Evolutionary conservation across 2,888 invertebrate species (phyloP).

Genomic region (Diaphora mendica): DNA sequence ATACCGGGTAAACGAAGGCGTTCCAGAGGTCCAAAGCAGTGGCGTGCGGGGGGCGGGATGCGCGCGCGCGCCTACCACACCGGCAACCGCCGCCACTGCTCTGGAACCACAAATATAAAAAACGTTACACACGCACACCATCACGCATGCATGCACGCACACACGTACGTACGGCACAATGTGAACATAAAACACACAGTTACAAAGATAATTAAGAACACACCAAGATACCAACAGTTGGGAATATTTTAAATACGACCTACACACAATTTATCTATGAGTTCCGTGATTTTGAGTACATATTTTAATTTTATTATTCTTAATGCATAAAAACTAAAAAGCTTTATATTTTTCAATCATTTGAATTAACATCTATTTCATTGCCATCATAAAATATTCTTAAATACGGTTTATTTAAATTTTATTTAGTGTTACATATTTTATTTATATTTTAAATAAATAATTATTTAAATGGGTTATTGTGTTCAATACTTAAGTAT

Average conservation of each 20-base stretch:
- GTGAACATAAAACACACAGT: slow-evolving; percentile 51
- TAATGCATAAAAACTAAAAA: slow-evolving; percentile 4
- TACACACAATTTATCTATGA: neutral
- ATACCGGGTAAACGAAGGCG: slow-evolving; percentile 89
- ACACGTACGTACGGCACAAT: slow-evolving; percentile 34
- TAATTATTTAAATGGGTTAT: slow-evolving; percentile 34
- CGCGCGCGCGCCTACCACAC: slow-evolving; percentile 87
- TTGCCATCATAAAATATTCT: neutral
- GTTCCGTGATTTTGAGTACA: neutral
- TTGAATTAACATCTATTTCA: slow-evolving; percentile 6
- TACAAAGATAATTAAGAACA: slow-evolving; percentile 34
- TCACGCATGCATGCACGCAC: slow-evolving; percentile 58
- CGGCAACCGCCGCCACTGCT: slow-evolving; percentile 87
- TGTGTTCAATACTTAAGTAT: neutral
- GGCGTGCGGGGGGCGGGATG: slow-evolving; percentile 90
- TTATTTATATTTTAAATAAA: neutral
- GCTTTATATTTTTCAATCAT: slow-evolving; percentile 3
- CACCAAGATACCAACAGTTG: slow-evolving; percentile 50
- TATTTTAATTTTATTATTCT: neutral
- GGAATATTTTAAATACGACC: neutral
- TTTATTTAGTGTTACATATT: neutral
- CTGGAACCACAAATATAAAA: slow-evolving; percentile 86
- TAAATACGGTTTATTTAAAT: neutral
- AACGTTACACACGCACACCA: slow-evolving; percentile 74
- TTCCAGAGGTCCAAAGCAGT: slow-evolving; percentile 89